Evolutionary conservation across 2,113 vertebrate species (phyloP).

Genomic region (Hippocampus barbouri): DNA sequence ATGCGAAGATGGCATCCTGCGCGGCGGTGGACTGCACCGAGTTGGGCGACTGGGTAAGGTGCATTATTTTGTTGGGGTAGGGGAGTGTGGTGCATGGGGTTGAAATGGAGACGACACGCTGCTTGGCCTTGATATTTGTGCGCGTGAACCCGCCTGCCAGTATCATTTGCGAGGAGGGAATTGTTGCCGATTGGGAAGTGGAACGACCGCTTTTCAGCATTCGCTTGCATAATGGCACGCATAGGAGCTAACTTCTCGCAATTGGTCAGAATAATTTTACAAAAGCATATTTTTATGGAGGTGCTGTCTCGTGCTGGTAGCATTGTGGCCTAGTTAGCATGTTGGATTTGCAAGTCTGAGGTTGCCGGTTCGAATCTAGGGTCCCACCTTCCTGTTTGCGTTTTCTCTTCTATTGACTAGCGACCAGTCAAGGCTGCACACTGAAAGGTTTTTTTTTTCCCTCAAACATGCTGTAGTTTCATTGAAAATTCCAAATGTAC

Average conservation of each 20-base stretch:
- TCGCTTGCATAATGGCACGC: conserved; percentile 6
- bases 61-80: neutral
- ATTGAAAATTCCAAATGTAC: too few species aligned
- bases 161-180: conserved; percentile 28
- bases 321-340: neutral
- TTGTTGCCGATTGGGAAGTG: conserved; percentile 19
- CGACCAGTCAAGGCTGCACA: neutral
- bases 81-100: neutral
- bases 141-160: conserved; percentile 1
- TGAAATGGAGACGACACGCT: neutral
- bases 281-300: neutral
- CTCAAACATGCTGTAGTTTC: neutral
- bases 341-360: neutral
- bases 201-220: neutral
- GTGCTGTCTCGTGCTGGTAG: neutral
- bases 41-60: conserved; percentile 63
- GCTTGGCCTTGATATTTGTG: neutral
- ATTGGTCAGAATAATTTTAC: neutral
- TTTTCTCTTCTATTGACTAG: neutral
- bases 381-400: neutral
- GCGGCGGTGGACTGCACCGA: conserved; percentile 54
- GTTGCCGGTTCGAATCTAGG: neutral
- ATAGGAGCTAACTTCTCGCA: conserved; percentile 1
- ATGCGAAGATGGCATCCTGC: conserved; percentile 14
- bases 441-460: neutral